Evolutionary conservation across 2,797 vertebrate genomes (phyloP), one percentile per base, ranked within the genome.

Genomic region (Crocodylus rhombifer): DNA sequence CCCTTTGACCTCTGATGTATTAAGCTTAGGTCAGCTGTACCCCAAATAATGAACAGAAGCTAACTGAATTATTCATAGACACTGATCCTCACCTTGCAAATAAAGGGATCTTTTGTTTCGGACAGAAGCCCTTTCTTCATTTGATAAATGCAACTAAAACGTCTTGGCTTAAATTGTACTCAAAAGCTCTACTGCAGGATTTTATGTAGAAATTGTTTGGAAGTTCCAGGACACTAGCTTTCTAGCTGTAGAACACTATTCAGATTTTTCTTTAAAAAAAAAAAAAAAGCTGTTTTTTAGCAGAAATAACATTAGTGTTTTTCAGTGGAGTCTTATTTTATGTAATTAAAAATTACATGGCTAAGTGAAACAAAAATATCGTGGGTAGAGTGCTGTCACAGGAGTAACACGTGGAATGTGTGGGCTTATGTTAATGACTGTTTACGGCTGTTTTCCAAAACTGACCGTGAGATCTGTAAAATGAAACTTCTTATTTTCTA

Each of bases 1-100:
- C 94, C 92, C 93, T 97, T 78, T 96, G 86, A 77, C 90, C 92
- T 75, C 95, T 64, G 62, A 62, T 61, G 67, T 3, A 10, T 95
- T 90, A 95, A 96, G 92, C 84, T 64, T 86, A 81, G 93, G 93
- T 95, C 91, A 97, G 63, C 79, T 96, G 94, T 86, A 89, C 92
- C 88, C 73, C 86, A 87, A 89, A 92, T 90, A 94, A 95, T 81
- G 75, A 96, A 85, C 79, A 64, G 74, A 91, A 95, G 81, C 91
- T 91, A 90, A 75, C 82, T 97, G 80, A 79, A 80, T 97, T 87
- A 94, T 75, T 62, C 73, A 91, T 87, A 33, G 83, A 74, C 86
- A 90, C 64, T 90, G 94, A 95, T 90, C 87, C 91, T 89, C 71
- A 82, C 28, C 61, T 85, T 76, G 65, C 87, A 88, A 85, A 91